phyloP scores from a whole-genome alignment of 1,140 invertebrate species.

The Plutomurus gul region DNA sequence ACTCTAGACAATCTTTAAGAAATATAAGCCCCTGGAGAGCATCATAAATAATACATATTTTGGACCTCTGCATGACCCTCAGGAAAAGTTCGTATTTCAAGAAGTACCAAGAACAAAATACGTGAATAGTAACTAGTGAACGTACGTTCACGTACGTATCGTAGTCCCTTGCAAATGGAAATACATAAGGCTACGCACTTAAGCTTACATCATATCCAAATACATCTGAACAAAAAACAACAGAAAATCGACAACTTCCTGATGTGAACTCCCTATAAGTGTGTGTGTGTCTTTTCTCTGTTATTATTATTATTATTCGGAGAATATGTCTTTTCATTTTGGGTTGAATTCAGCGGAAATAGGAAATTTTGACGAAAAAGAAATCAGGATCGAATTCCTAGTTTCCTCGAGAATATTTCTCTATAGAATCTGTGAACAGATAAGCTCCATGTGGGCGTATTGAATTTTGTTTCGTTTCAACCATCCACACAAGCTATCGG shows the following conservation, averaged over 20 bases:
- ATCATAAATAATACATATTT: constrained; percentile 5
- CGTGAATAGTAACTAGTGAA: no score
- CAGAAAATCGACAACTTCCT: constrained; percentile 22
- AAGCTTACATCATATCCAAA: constrained; percentile 1
- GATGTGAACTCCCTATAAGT: background rate
- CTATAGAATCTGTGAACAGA: no score
- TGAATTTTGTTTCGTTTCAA: no score
- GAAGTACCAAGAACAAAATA: background rate
- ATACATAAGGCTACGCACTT: background rate
- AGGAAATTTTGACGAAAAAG: constrained; percentile 17
- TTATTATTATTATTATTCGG: background rate
- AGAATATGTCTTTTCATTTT: background rate
- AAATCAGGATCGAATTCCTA: constrained; percentile 21
- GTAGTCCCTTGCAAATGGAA: background rate
- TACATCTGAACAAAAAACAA: background rate
- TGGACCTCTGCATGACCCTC: constrained; percentile 10
- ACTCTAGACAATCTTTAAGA: constrained; percentile 8
- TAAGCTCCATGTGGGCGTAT: no score
- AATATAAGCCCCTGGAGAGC: constrained; percentile 1
- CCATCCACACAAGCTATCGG: no score
- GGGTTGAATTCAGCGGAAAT: constrained; percentile 7
- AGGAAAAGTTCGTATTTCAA: constrained; percentile 28
- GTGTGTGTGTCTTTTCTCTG: no score
- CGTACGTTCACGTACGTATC: background rate
- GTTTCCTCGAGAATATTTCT: background rate